Conservation (phyloP, 2,797 vertebrate genomes). For the Pipistrellus pipistrellus region DNA sequence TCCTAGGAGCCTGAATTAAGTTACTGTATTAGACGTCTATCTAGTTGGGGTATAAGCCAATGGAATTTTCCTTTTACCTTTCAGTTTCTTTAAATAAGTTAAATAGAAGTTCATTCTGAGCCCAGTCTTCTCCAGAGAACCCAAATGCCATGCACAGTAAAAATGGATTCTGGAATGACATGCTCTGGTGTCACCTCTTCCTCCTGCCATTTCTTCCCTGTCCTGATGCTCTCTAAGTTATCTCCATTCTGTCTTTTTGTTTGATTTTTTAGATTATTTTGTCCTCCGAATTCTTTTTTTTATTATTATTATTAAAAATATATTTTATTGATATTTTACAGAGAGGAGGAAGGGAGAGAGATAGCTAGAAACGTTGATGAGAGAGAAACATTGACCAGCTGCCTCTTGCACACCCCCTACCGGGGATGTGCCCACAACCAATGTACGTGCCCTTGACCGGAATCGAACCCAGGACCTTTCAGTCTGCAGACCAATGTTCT, state of each 20-base stretch:
- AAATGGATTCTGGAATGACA: constrained; percentile 28
- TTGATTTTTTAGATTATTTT: constrained; percentile 38
- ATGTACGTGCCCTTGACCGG: too few relatives aligned
- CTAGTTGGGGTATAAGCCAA: not conserved
- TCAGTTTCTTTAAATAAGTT: constrained; percentile 25
- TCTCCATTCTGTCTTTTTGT: not conserved
- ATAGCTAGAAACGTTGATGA: too few relatives aligned
- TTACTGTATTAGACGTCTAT: not conserved
- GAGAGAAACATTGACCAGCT: too few relatives aligned
- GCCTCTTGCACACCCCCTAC: too few relatives aligned
- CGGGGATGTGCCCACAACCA: too few relatives aligned
- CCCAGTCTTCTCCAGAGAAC: not conserved
- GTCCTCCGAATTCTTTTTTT: not conserved
- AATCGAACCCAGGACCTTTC: too few relatives aligned
- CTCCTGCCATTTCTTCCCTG: constrained; percentile 38
- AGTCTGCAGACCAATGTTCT: too few relatives aligned
- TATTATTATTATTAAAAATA: too few relatives aligned
- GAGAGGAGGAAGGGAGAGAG: too few relatives aligned
- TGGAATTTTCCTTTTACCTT: constrained; percentile 47
- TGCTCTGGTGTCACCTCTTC: not conserved
- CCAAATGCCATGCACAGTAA: constrained; percentile 14
- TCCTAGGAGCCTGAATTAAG: constrained; percentile 21
- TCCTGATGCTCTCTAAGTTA: constrained; percentile 1
- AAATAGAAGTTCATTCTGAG: constrained; percentile 50
- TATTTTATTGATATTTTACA: too few relatives aligned